Evolutionary conservation across 2,888 invertebrate genomes (phyloP), one percentile per base, ranked within the genome.

Genomic region (Ophion costatus): DNA sequence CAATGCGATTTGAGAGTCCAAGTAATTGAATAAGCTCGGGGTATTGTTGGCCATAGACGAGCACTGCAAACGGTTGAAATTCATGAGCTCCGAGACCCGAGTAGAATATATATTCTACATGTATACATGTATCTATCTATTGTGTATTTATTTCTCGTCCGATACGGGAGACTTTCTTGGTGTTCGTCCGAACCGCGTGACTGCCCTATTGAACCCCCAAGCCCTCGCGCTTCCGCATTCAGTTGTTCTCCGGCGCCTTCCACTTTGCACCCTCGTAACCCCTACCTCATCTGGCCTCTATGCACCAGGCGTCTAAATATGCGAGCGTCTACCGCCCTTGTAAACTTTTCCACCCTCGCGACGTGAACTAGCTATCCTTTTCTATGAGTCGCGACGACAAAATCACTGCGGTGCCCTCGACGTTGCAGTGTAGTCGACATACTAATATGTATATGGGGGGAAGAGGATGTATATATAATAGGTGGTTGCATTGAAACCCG

Each of bases 261-360:
- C 71, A 61, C 79, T 78, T 45, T 76, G 56, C 81, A 69, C 69
- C 63, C 69, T 45, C 51, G 77, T 70, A 71, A 77, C 63, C 77
- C 63, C 64, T 33, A 70, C 63, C 73, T 83, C 74, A 71, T 73
- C 74, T 70, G 70, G 69, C 64, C 81, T 71, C 76, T 59, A 61
- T 73, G 79, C 67, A 69, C 57, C 71, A 59, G 38, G 51, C 66
- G 76, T 82, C 85, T 81, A 88, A 89, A 89, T 89, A 88, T 90
- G 88, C 90, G 88, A 84, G 84, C 86, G 88, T 85, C 89, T 88
- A 86, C 74, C 82, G 78, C 83, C 77, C 90, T 89, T 89, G 89
- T 89, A 89, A 90, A 90, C 88, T 89, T 89, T 86, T 87, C 86
- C 84, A 86, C 88, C 90, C 88, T 88, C 69, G 79, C 78, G 87